Conservation (phyloP, 2,888 invertebrate genomes). For the Eilema caniola region DNA sequence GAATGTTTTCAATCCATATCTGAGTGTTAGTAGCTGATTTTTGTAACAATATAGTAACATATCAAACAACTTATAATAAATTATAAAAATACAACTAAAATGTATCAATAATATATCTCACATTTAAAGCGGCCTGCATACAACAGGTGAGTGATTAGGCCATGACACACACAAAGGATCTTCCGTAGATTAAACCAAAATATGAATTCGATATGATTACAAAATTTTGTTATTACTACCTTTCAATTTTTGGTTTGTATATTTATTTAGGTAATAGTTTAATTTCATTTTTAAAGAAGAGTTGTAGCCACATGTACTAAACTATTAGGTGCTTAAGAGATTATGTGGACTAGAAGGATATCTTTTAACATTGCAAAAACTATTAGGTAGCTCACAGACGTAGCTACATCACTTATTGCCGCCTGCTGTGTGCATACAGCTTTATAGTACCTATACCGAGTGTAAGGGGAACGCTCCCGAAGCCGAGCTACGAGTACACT, state of each 20-base stretch:
- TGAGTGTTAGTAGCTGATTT: slow-evolving; percentile 10
- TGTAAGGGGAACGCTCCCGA: too few relatives aligned
- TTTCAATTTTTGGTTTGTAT: not conserved
- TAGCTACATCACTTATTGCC: not conserved
- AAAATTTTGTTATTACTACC: not conserved
- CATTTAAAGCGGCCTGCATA: slow-evolving; percentile 4
- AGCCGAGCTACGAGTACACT: too few relatives aligned
- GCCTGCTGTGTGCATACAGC: slow-evolving; percentile 5
- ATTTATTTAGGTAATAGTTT: not conserved
- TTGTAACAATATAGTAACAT: slow-evolving; percentile 26
- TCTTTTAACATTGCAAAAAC: not conserved
- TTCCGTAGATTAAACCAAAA: not conserved
- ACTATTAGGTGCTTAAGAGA: not conserved
- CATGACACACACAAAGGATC: not conserved
- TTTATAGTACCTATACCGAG: not conserved
- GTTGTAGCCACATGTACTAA: not conserved
- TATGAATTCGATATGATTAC: not conserved
- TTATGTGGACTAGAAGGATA: not conserved
- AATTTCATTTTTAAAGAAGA: not conserved
- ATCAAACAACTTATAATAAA: slow-evolving; percentile 13
- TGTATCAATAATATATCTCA: slow-evolving; percentile 8
- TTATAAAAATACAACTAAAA: slow-evolving; percentile 19
- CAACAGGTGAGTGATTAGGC: not conserved
- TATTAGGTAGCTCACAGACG: not conserved
- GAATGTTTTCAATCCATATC: slow-evolving; percentile 11